Percentiles rank a stretch among this genome's conserved stretches.
phyloP scores from a whole-genome alignment of 2,113 vertebrate species.

The Peromyscus polionotus region DNA sequence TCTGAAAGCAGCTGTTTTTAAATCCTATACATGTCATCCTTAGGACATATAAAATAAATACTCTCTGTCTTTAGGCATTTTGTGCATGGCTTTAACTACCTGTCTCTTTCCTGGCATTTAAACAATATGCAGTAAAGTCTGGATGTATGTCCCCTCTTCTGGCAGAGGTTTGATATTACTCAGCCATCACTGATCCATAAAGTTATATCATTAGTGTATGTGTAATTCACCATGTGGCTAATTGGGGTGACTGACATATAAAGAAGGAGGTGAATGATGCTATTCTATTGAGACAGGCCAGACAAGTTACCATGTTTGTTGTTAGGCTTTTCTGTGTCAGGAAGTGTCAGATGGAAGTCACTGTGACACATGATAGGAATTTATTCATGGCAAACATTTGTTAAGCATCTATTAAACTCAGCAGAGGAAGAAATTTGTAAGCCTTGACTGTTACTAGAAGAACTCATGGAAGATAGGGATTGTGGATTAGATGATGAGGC shows the following conservation, averaged over 20 bases:
- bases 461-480: not conserved
- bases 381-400: conserved; percentile 37
- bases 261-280: not conserved
- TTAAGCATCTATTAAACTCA: conserved; percentile 39
- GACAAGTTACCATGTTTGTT: not conserved
- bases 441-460: not conserved
- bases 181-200: not conserved
- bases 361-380: not conserved
- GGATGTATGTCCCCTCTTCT: not conserved
- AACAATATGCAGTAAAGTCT: not conserved
- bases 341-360: not conserved
- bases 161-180: not conserved
- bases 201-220: not conserved
- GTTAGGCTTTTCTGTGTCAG: not conserved
- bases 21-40: not conserved
- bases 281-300: not conserved
- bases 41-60: conserved; percentile 32
- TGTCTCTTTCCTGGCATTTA: not conserved
- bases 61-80: not conserved
- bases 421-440: conserved; percentile 23
- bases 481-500: not conserved
- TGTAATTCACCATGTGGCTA: not conserved
- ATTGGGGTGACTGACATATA: not conserved
- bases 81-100: not conserved
- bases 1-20: conserved; percentile 2